phyloP scores from a whole-genome alignment of 2,888 invertebrate species.

The Omphaloscelis lunosa region DNA sequence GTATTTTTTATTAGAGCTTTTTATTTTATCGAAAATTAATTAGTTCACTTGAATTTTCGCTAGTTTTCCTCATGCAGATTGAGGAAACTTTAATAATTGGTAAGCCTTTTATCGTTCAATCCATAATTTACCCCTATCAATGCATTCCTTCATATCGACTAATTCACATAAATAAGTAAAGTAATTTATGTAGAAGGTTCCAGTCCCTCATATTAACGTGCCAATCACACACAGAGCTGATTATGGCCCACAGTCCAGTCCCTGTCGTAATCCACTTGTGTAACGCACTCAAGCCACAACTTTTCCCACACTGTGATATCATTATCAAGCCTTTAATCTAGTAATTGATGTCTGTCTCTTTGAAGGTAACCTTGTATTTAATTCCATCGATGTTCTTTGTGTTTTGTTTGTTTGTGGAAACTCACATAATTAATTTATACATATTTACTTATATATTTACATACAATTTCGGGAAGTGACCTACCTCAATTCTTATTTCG shows the following conservation, averaged over 20 bases:
- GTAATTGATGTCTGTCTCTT: conserved; percentile 44
- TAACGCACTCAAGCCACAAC: conserved; percentile 43
- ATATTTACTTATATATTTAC: conserved; percentile 21
- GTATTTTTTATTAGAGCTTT: neutral
- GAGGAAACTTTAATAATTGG: neutral
- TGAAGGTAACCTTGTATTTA: conserved; percentile 48
- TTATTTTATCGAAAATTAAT: neutral
- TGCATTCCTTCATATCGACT: conserved; percentile 12
- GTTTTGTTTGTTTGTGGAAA: conserved; percentile 47
- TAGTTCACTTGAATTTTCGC: neutral
- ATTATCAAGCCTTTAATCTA: conserved; percentile 59
- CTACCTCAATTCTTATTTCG: conserved; percentile 28
- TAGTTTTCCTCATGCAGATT: neutral
- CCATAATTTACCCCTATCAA: conserved; percentile 10
- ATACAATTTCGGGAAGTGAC: conserved; percentile 35
- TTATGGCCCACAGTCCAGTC: conserved; percentile 39
- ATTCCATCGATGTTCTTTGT: conserved; percentile 25
- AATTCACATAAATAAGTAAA: conserved; percentile 39
- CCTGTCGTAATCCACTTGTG: conserved; percentile 55
- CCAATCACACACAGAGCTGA: conserved; percentile 48
- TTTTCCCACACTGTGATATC: conserved; percentile 63
- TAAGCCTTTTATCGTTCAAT: conserved; percentile 7
- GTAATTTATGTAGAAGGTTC: conserved; percentile 34
- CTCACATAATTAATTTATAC: conserved; percentile 7
- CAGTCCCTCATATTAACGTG: conserved; percentile 55